Evolutionary conservation across 1,140 invertebrate species (phyloP).

Genomic region (Nomia melanderi): DNA sequence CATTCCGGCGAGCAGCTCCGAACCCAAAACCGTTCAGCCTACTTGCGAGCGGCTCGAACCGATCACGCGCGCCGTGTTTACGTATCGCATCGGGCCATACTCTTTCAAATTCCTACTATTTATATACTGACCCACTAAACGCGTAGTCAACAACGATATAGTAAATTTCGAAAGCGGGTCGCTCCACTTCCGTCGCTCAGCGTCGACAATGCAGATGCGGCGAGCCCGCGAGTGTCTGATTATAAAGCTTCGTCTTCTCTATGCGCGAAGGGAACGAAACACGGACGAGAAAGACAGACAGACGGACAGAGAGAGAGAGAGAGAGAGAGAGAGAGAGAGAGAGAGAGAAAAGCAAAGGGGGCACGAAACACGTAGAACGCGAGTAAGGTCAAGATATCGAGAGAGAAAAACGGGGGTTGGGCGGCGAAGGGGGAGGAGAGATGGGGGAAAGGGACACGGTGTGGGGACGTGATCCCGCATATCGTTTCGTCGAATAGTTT

Average conservation of each 20-base stretch:
- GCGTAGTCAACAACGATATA: not conserved
- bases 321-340: too few relatives aligned
- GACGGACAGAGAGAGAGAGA: too few relatives aligned
- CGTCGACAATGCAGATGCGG: not conserved
- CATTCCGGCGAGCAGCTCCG: too few relatives aligned
- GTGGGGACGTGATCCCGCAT: constrained; percentile 62
- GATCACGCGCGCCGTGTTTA: not conserved
- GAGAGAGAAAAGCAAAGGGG: too few relatives aligned
- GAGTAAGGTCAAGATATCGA: constrained; percentile 20
- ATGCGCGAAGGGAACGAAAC: too few relatives aligned
- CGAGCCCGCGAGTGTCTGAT: not conserved
- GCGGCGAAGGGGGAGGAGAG: not conserved
- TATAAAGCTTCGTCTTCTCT: not conserved
- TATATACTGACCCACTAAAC: not conserved
- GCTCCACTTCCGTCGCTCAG: constrained; percentile 8
- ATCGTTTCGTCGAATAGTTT: constrained; percentile 54
- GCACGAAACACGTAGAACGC: not conserved
- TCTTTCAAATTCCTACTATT: not conserved
- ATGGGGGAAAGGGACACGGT: too few relatives aligned
- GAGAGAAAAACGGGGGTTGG: not conserved
- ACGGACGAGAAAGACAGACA: too few relatives aligned
- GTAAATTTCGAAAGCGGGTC: constrained; percentile 19
- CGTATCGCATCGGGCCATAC: not conserved
- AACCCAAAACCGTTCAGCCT: too few relatives aligned
- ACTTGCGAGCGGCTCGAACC: not conserved